A percentile compares a stretch with the other conserved stretches of the same genome.
These are phyloP conservation scores for Galerucella nymphaeae DNA, from an alignment of 2,888 invertebrate genomes.

Conservation along the genomic window DNA sequence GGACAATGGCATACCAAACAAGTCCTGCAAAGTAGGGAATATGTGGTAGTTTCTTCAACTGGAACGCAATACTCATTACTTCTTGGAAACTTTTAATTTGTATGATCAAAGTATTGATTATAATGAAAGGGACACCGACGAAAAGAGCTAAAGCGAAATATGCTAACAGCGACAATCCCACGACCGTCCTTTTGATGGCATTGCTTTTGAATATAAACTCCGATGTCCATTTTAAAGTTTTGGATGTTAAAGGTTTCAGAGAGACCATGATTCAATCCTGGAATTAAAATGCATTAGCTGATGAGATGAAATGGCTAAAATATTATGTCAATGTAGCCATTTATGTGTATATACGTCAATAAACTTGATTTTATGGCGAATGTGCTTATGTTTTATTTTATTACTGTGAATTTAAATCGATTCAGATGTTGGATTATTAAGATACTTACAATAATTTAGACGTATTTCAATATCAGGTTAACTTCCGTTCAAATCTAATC, in stretches of 20 bases:
- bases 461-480: too few species aligned
- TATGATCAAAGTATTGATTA: conserved; percentile 91
- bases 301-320: not conserved
- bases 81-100: conserved; percentile 99
- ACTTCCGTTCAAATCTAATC: not conserved
- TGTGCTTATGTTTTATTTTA: too few species aligned
- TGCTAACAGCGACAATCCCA: conserved; percentile 92
- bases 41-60: conserved; percentile 95
- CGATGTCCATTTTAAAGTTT: not conserved
- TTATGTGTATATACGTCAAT: not conserved
- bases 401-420: too few species aligned
- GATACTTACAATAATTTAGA: too few species aligned
- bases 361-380: too few species aligned
- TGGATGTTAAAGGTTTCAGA: not conserved
- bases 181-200: conserved; percentile 95
- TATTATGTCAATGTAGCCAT: not conserved
- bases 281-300: not conserved
- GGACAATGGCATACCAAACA: conserved; percentile 97
- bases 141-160: conserved; percentile 91
- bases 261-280: not conserved
- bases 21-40: conserved; percentile 81
- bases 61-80: conserved; percentile 96
- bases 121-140: conserved; percentile 91
- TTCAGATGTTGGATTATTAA: too few species aligned
- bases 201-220: conserved; percentile 66